Base-by-base conservation (phyloP, 1,140 invertebrate species). In the Antheraea pernyi region DNA sequence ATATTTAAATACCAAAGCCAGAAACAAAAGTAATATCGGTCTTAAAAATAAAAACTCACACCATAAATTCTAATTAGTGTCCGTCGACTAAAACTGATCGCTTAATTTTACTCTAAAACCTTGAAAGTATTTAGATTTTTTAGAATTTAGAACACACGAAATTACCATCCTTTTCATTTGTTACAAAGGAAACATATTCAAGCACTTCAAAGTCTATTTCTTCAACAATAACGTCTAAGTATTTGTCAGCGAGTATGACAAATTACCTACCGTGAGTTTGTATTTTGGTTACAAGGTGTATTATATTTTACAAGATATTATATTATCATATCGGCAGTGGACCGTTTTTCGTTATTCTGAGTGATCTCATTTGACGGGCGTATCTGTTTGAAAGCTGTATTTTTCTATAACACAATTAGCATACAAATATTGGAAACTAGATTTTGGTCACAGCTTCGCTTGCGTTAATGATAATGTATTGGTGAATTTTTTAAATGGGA, bases 251-350 rank as follows among this genome's bases (percentile, higher is more conserved):
- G 16, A 42, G 39, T 42, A 42, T 42, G 11, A 53, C 46, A 53
- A 53, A 53, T 53, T 53, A 53, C 46, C 46, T 53, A 53, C 46
- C 46, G 46, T 53, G 46, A 53, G 46, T 53, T 53, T n/a, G 46
- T 53, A 11, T 53, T 53, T 53, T 53, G 11, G 11, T 53, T 16
- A 53, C 46, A n/a, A 53, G 46, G 5, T 53, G 16, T 53, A 53
- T 16, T 53, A 53, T 53, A 42, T 53, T 53, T 53, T 53, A 53
- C 46, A 53, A 53, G 46, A 13, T 53, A 53, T 53, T 53, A 53
- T 53, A 53, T 13, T 53, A 42, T 13, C 16, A 53, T 53, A 53
- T 53, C 46, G 11, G 16, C 16, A 11, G 46, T 53, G 16, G 46
- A 10, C 7, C 6, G 13, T 13, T 53, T 53, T 53, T 9, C 16